Conservation (phyloP, 2,797 vertebrate genomes). For the Agapornis canus region DNA sequence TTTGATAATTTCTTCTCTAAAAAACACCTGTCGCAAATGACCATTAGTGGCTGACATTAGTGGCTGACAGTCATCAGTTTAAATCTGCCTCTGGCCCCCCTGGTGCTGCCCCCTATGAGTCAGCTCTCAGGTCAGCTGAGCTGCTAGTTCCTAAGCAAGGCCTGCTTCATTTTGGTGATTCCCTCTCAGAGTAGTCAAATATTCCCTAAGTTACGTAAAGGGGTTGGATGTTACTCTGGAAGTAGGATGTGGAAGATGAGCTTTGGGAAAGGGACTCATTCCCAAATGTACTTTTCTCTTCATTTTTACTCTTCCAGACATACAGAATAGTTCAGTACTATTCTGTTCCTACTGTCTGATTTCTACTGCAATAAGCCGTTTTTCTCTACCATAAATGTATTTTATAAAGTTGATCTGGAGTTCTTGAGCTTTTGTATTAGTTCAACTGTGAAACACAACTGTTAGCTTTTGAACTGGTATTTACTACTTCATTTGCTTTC, state of each 20-base stretch:
- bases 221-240: neutral
- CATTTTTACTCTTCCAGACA: neutral
- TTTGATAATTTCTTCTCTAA: neutral
- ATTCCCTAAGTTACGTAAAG: neutral
- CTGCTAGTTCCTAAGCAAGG: neutral
- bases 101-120: neutral
- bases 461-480: neutral
- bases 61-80: neutral
- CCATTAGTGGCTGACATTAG: neutral
- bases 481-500: slow-evolving; percentile 25
- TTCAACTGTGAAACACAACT: neutral
- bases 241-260: neutral
- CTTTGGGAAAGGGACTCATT: neutral
- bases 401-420: neutral
- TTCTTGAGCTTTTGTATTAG: neutral
- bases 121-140: neutral
- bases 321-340: neutral
- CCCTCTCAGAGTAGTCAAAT: neutral
- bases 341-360: neutral
- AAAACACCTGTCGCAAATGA: neutral
- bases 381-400: neutral
- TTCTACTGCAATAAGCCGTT: neutral
- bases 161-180: neutral
- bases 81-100: neutral
- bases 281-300: neutral